Base-by-base conservation (phyloP, 2,888 invertebrate species). In the Acanthosepion esculentum region DNA sequence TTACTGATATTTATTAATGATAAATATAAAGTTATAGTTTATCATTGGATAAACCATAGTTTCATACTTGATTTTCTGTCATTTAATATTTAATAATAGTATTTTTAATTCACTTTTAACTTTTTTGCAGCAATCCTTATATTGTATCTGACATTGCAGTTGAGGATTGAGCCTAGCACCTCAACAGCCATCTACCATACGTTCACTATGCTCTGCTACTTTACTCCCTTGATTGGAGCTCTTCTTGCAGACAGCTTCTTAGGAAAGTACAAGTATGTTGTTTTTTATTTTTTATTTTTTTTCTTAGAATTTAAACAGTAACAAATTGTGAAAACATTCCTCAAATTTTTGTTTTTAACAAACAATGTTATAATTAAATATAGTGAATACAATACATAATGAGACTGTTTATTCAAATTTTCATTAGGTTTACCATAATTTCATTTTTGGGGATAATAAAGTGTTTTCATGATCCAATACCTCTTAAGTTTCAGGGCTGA, bases 211-310 rank as follows among this genome's bases (percentile, higher is more conserved):
- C 98, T 99, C 96, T 99, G 98, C 23, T 99, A 99, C 98, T 98
- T 99, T 97, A 98, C 98, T 95, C 99, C 99, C 0, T 96, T 99
- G 5, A 96, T 99, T 59, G 99, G 99, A 5, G 99, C 99, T 53
- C 98, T 99, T 97, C 97, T 99, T 91, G 99, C 99, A 0, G 99
- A 99, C 97, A 99, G 99, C 95, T 98, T 98, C 98, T 98, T 99
- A 93, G 99, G 99, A 94, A 98, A 99, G 98, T 99, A 98, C 97
- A 98, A 98, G 98, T 98, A 96, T n/a, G n/a, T n/a, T n/a, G n/a
- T n/a, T n/a, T n/a, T n/a, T n/a, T n/a, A n/a, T n/a, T n/a, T 95
- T 20, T 59, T 59, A 23, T 91, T 91, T 0, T 29, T 41, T 41
- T 91, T 29, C 0, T 29, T 0, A 91, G 91, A 29, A 91, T 41